Conservation (phyloP, 2,888 invertebrate species). For the Xylota sylvarum region DNA sequence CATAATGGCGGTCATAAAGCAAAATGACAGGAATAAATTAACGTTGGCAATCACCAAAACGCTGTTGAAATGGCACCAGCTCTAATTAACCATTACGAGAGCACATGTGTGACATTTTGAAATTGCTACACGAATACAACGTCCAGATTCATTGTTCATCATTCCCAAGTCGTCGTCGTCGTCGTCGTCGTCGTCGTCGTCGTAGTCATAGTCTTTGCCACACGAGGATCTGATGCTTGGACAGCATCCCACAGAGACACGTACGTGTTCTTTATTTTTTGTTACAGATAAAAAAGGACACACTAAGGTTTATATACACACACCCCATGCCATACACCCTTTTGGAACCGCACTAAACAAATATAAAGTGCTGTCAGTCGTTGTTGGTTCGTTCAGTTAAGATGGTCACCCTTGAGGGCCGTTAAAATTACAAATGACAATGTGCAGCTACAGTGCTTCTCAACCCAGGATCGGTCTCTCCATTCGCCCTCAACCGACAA, state of each 20-base stretch:
- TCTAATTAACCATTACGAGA: conserved; percentile 75
- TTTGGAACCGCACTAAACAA: conserved; percentile 48
- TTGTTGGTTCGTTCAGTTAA: conserved; percentile 58
- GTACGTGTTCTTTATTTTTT: conserved; percentile 59
- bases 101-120: conserved; percentile 76
- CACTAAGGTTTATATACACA: conserved; percentile 51
- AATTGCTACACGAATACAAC: conserved; percentile 72
- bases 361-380: conserved; percentile 71
- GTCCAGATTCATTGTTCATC: conserved; percentile 75
- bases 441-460: conserved; percentile 38
- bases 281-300: conserved; percentile 60
- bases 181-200: conserved; percentile 6
- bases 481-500: conserved; percentile 20
- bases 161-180: conserved; percentile 47
- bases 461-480: conserved; percentile 4
- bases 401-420: conserved; percentile 71
- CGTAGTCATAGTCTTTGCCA: background rate
- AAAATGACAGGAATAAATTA: conserved; percentile 75
- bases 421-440: conserved; percentile 77
- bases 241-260: conserved; percentile 35
- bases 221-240: background rate
- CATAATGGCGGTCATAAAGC: conserved; percentile 71
- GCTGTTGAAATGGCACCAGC: conserved; percentile 68
- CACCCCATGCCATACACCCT: background rate
- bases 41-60: conserved; percentile 69